These are phyloP conservation scores for Cantharis rufa DNA, from an alignment of 2,888 invertebrate species.

Conservation along the genomic window DNA sequence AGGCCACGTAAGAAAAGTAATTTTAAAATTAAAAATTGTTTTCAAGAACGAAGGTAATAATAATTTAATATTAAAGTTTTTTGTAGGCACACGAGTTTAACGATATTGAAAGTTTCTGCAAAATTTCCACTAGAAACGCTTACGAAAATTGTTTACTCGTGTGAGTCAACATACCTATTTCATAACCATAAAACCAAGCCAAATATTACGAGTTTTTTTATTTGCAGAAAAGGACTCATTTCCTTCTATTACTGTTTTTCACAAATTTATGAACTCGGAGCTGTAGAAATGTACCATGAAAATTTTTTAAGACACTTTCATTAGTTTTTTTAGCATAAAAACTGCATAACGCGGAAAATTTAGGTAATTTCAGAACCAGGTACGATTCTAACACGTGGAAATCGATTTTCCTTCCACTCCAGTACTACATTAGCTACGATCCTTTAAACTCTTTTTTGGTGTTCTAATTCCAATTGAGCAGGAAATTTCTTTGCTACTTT, in stretches of 20 bases:
- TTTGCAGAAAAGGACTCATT: not conserved
- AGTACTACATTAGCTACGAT: slow-evolving; percentile 23
- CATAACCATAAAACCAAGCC: not conserved
- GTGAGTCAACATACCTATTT: not conserved
- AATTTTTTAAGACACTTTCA: not conserved
- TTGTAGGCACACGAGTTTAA: not conserved
- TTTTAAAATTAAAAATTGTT: not conserved
- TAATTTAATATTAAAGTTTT: not conserved
- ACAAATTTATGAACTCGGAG: not conserved
- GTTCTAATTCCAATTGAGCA: slow-evolving; percentile 21
- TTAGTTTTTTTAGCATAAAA: not conserved
- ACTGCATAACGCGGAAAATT: not conserved
- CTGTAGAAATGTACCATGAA: not conserved
- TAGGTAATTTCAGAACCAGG: slow-evolving; percentile 31
- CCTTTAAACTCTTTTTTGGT: slow-evolving; percentile 10
- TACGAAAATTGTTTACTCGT: not conserved
- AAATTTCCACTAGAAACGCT: not conserved
- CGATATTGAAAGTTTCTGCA: not conserved
- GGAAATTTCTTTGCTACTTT: slow-evolving; percentile 19
- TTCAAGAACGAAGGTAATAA: not conserved
- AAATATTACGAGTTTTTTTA: not conserved
- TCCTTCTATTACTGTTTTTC: not conserved
- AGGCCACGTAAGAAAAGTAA: not conserved
- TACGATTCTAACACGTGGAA: slow-evolving; percentile 26
- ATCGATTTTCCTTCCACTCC: slow-evolving; percentile 32